phyloP scores from a whole-genome alignment of 1,140 invertebrate species.

The Apis laboriosa region DNA sequence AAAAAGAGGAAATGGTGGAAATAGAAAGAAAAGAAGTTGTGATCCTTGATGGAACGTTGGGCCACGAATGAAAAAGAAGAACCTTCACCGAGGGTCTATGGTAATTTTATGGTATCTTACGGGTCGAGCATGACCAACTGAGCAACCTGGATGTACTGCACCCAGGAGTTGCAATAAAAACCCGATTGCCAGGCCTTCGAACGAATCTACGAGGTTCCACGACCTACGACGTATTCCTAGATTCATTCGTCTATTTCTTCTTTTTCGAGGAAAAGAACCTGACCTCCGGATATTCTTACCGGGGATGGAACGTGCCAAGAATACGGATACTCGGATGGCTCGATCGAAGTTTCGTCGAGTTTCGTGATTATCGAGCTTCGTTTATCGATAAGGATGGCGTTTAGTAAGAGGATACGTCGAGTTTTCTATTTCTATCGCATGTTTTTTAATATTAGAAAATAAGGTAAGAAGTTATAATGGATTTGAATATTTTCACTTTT shows the following conservation, averaged over 20 bases:
- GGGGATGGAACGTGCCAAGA: constrained; percentile 45
- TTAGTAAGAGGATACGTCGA: not conserved
- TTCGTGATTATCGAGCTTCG: constrained; percentile 28
- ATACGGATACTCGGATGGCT: constrained; percentile 1
- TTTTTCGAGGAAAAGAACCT: constrained; percentile 23
- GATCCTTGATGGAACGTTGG: constrained; percentile 11
- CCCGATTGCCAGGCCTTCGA: constrained; percentile 49
- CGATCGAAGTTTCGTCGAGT: not conserved
- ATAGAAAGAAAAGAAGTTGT: constrained; percentile 29
- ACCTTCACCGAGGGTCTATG: constrained; percentile 44
- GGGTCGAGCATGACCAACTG: not conserved
- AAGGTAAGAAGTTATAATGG: too few relatives aligned
- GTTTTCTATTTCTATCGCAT: not conserved
- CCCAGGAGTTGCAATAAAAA: constrained; percentile 53
- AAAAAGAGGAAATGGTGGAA: not conserved
- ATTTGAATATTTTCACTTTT: too few relatives aligned
- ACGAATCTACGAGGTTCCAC: constrained; percentile 51
- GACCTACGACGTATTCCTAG: constrained; percentile 55
- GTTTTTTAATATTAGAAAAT: not conserved
- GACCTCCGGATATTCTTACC: constrained; percentile 47
- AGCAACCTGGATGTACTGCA: not conserved
- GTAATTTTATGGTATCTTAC: constrained; percentile 62
- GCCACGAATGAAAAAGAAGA: constrained; percentile 3
- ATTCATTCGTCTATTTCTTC: constrained; percentile 62
- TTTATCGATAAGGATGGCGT: not conserved